A percentile compares a stretch with the other conserved stretches of the same genome.
Evolutionary conservation across 2,113 vertebrate genomes (phyloP).

Genomic region (rabbit (Oryctolagus cuniculus)): mOryCun1.1 NC_091447.1:24590001-24590500

Average conservation of each 20-base stretch:
- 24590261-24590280: not conserved
- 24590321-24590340: not conserved
- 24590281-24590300: not conserved
- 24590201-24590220: not conserved
- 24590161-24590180: not conserved
- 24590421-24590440: not conserved
- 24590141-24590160: not conserved
- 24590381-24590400: not conserved
- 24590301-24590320: not conserved
- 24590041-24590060: not conserved
- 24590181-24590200: not conserved
- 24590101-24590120: not conserved
- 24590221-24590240: not conserved
- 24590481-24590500: not conserved
- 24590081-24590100: not conserved
- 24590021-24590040: too few relatives aligned
- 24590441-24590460: not conserved
- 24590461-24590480: not conserved
- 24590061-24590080: not conserved
- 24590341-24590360: not conserved
- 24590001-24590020: too few relatives aligned
- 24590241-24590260: slow-evolving; percentile 16
- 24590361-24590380: not conserved
- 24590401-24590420: not conserved
- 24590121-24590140: not conserved